phyloP scores from a whole-genome alignment of 2,113 vertebrate species.

The Caracal caracal region DNA sequence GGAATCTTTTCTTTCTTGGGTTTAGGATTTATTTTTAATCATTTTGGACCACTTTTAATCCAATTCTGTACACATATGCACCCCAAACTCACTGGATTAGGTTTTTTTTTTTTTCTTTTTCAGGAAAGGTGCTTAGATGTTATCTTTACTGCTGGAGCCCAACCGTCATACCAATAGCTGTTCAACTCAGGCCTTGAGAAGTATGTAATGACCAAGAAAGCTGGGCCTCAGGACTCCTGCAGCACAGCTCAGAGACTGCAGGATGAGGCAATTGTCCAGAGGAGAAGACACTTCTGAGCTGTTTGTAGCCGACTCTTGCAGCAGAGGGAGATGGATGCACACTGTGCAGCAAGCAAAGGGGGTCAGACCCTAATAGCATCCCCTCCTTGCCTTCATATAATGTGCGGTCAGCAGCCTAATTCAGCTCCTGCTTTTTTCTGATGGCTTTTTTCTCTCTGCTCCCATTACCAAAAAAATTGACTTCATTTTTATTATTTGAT shows the following conservation, averaged over 20 bases:
- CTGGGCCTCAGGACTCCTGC: background rate
- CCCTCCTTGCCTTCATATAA: rapidly evolving
- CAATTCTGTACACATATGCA: background rate
- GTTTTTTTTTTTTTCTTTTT: background rate
- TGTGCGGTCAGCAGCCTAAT: background rate
- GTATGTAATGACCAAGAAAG: background rate
- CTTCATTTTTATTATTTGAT: background rate
- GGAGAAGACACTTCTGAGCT: background rate
- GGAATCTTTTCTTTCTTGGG: background rate
- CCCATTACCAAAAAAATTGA: background rate
- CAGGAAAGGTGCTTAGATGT: background rate
- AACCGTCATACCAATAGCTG: background rate
- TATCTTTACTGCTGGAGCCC: background rate
- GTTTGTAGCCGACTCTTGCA: background rate
- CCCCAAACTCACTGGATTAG: background rate
- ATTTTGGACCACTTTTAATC: background rate
- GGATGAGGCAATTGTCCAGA: background rate
- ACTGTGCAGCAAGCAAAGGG: background rate
- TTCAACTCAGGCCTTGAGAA: background rate
- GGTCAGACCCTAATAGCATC: background rate
- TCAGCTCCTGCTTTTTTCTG: background rate
- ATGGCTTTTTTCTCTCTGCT: background rate
- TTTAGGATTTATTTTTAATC: slow-evolving; percentile 2
- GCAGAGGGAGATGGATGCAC: background rate
- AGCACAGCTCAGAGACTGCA: background rate